Conservation (phyloP, 2,888 invertebrate species). For the Chaetoderma sp. region DNA sequence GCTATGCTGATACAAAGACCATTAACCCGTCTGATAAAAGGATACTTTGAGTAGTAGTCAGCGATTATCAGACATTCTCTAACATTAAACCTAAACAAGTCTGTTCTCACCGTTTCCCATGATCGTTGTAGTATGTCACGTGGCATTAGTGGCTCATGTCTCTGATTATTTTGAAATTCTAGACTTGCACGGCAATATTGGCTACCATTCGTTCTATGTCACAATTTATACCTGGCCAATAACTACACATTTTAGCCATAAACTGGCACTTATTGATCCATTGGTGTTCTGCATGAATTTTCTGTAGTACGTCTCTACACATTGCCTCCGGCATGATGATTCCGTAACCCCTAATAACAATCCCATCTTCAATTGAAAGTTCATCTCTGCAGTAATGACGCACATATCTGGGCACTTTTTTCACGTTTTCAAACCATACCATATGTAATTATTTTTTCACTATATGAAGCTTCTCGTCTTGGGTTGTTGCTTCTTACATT, state of each 20-base stretch:
- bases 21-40: neutral
- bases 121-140: constrained; percentile 12
- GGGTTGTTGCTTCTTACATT: no score
- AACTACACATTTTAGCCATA: constrained; percentile 19
- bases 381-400: no score
- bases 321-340: constrained; percentile 17
- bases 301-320: constrained; percentile 11
- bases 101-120: constrained; percentile 25
- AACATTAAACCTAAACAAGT: constrained; percentile 19
- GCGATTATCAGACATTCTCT: constrained; percentile 19
- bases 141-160: constrained; percentile 7
- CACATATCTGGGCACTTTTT: no score
- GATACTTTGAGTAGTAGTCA: constrained; percentile 19
- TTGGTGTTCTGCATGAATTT: constrained; percentile 24
- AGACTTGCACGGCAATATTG: constrained; percentile 8
- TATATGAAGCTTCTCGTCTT: no score
- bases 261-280: constrained; percentile 21
- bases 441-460: no score
- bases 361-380: constrained; percentile 24
- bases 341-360: constrained; percentile 28
- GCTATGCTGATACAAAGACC: neutral
- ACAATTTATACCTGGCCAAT: no score
- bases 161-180: constrained; percentile 11
- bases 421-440: no score
- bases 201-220: no score